These are phyloP conservation scores for Hypena proboscidalis DNA, from an alignment of 2,888 invertebrate genomes.

Conservation along the genomic window DNA sequence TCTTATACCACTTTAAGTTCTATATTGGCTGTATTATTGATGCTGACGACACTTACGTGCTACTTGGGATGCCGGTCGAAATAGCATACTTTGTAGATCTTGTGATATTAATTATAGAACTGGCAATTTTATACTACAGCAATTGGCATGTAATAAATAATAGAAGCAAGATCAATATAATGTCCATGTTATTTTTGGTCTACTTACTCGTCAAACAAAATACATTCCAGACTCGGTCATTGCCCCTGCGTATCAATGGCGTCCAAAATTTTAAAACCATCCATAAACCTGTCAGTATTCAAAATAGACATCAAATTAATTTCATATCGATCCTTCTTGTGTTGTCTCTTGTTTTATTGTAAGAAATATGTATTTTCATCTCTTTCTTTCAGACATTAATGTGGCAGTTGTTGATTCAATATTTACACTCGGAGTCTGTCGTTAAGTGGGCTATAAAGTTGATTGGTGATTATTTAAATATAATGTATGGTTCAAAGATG, in stretches of 20 bases:
- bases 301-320: conserved; percentile 26
- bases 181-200: too few species aligned
- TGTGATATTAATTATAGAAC: background rate
- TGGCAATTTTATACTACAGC: too few species aligned
- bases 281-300: conserved; percentile 24
- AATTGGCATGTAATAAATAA: too few species aligned
- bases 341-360: conserved; percentile 13
- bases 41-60: too few species aligned
- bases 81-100: too few species aligned
- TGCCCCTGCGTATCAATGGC: conserved; percentile 11
- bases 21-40: too few species aligned
- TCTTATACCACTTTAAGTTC: too few species aligned
- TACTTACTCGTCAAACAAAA: too few species aligned
- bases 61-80: too few species aligned
- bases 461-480: conserved; percentile 65
- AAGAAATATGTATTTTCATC: conserved; percentile 4
- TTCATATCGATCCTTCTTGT: conserved; percentile 12
- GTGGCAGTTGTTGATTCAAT: conserved; percentile 28
- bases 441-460: conserved; percentile 61
- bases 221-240: conserved; percentile 8
- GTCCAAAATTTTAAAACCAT: conserved; percentile 18
- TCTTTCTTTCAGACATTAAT: conserved; percentile 14
- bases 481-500: conserved; percentile 51
- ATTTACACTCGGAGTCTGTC: conserved; percentile 30
- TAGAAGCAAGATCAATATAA: too few species aligned